Evolutionary conservation across 2,888 invertebrate genomes (phyloP).

Genomic region (Machimus rusticus): DNA sequence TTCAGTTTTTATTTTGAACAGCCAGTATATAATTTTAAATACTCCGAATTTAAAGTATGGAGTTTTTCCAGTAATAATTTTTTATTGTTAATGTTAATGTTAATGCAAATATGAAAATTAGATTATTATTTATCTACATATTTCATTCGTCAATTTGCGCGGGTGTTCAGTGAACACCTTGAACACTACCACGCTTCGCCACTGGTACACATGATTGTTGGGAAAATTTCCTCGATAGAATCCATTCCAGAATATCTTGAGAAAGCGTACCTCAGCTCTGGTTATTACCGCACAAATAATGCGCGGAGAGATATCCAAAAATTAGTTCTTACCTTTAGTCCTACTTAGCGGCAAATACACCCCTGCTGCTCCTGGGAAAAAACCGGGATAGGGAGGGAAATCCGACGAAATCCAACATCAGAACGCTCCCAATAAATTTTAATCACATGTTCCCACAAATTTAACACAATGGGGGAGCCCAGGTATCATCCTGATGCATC

Average conservation of each 20-base stretch:
- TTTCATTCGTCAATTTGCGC: no score
- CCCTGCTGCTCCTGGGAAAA: neutral
- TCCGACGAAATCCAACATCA: neutral
- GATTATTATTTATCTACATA: no score
- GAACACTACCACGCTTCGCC: no score
- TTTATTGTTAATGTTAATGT: no score
- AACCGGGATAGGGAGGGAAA: neutral
- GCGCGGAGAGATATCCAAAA: neutral
- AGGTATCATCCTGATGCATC: neutral
- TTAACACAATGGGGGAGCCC: neutral
- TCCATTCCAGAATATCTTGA: neutral
- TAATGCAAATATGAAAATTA: no score
- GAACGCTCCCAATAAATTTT: neutral
- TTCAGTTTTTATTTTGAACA: no score
- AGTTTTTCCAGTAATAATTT: no score
- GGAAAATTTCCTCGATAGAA: neutral
- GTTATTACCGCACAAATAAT: neutral
- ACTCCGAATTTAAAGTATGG: no score
- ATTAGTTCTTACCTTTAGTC: neutral
- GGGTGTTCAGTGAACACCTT: no score
- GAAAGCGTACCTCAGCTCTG: neutral
- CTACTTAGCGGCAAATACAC: neutral
- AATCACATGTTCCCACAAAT: neutral
- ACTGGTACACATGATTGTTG: no score
- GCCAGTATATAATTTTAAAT: no score